Conservation (phyloP, 2,113 vertebrate genomes). For the Alligator sinensis region DNA sequence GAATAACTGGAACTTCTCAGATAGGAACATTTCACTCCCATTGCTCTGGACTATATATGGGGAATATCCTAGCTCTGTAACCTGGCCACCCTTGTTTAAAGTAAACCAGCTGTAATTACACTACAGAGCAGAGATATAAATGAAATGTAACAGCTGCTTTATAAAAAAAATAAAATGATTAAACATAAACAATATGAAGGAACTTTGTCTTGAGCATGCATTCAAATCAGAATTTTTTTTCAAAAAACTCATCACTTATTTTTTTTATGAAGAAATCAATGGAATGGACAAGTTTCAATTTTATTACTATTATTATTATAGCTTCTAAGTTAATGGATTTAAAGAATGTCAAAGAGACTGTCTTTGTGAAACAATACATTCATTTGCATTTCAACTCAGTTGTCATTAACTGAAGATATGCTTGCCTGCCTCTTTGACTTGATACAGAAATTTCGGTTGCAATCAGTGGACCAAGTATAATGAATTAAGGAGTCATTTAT, state of each 20-base stretch:
- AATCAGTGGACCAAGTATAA: slow-evolving; percentile 25
- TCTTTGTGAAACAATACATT: not conserved
- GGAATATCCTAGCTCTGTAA: not conserved
- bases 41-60: not conserved
- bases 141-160: not conserved
- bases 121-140: not conserved
- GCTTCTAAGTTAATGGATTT: not conserved
- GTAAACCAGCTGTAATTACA: not conserved
- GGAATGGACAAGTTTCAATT: not conserved
- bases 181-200: rapidly evolving
- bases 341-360: rapidly evolving
- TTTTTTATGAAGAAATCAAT: not conserved
- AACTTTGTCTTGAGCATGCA: rapidly evolving
- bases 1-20: not conserved
- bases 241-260: too few species aligned
- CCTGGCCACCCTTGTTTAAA: not conserved
- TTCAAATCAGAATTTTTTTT: not conserved
- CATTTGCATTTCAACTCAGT: not conserved
- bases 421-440: not conserved
- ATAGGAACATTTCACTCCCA: rapidly evolving
- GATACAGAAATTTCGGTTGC: not conserved
- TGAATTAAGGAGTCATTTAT: slow-evolving; percentile 2
- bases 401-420: slow-evolving; percentile 26
- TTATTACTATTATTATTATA: not conserved
- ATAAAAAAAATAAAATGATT: not conserved